Evolutionary conservation across 2,797 vertebrate genomes (phyloP), one percentile per base, ranked within the genome.

Genomic region (Dromococcyx pavoninus): DNA sequence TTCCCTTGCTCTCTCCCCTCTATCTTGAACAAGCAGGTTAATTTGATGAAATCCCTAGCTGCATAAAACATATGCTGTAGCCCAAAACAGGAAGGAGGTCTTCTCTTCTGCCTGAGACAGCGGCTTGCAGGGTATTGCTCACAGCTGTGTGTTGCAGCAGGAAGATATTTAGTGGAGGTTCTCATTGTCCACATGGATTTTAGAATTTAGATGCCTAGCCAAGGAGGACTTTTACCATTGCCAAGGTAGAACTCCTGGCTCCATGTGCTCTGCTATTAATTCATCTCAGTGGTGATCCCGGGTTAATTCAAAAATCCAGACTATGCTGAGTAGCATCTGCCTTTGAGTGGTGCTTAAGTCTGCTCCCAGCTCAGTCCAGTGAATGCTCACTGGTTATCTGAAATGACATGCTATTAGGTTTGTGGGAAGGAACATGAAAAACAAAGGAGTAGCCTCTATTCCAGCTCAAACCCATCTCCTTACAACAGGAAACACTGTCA

Each of bases 21-120:
- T 71, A 85, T 89, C 89, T 85, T 87, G 87, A 91, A 25, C 64
- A 82, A 91, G 60, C 60, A 93, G 75, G 89, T 89, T 91, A 87
- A 77, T 94, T 89, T 89, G 69, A 64, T 53, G 60, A 95, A 92
- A 89, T 74, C 85, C 64, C 57, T 77, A 33, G 23, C 81, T 87
- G 56, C 81, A 89, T 51, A 51, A 91, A 91, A 18, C 77, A 33
- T 33, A 27, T 50, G 71, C 44, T 71, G 32, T 53, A 65, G 57
- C 67, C 87, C 69, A 89, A 53, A 23, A 9, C 0, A 9, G 78
- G 75, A 75, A 60, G 33, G 67, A 85, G 53, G 41, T 77, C n/a
- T 91, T 53, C 39, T 39, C 41, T 74, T 77, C 54, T 79, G 21
- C 19, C n/a, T 0, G 2, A 67, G 86, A 66, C 27, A 85, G 64